phyloP scores from a whole-genome alignment of 2,113 vertebrate species.

The Scophthalmus maximus region DNA sequence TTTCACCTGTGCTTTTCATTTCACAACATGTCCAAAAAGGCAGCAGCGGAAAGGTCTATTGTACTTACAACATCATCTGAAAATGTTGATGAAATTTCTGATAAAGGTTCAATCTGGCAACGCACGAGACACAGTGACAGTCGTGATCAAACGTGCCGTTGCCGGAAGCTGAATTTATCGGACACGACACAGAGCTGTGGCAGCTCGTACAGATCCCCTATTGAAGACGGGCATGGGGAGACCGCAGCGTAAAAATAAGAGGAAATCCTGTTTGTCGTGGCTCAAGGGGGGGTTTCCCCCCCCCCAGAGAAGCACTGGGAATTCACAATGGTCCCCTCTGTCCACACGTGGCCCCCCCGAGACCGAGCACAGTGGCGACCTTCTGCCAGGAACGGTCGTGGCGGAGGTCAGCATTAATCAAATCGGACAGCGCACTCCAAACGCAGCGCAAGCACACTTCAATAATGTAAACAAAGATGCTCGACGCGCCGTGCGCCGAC shows the following conservation, averaged over 20 bases:
- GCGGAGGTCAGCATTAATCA: constrained; percentile 49
- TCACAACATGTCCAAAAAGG: neutral
- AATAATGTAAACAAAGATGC: constrained; percentile 34
- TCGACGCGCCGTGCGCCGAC: neutral
- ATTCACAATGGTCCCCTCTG: constrained; percentile 63
- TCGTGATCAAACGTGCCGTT: neutral
- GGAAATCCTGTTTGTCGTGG: constrained; percentile 72
- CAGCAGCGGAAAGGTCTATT: neutral
- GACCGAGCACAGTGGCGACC: constrained; percentile 39
- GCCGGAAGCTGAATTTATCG: constrained; percentile 21
- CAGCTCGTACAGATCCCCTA: constrained; percentile 19
- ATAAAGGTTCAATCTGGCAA: neutral
- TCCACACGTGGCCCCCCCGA: constrained; percentile 9
- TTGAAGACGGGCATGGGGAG: constrained; percentile 34
- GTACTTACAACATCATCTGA: neutral
- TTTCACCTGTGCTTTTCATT: neutral
- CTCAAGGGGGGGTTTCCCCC: constrained; percentile 76
- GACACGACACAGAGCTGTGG: constrained; percentile 10
- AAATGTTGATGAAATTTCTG: neutral
- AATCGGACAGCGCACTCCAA: constrained; percentile 35
- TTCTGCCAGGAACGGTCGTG: constrained; percentile 44
- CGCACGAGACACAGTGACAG: neutral
- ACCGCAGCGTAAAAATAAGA: constrained; percentile 49
- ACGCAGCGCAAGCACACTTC: constrained; percentile 32
- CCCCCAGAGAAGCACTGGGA: constrained; percentile 49